phyloP scores from a whole-genome alignment of 2,797 vertebrate genomes.

The Eremophila alpestris region DNA sequence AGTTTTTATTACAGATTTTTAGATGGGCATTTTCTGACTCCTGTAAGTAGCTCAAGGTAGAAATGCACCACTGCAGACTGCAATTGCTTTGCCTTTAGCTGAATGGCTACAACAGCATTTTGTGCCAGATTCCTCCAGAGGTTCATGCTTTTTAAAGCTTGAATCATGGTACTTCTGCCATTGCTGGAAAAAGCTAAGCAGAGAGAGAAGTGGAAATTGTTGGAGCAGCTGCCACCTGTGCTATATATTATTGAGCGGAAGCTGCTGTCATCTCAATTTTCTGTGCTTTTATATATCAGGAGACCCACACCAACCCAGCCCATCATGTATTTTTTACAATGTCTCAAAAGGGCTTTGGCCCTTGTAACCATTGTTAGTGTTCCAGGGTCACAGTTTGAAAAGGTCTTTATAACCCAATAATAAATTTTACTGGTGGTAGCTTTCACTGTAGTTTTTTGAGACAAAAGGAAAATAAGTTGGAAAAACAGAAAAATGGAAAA shows the following conservation, averaged over 20 bases:
- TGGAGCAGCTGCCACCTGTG: constrained; percentile 29
- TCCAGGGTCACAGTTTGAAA: background rate
- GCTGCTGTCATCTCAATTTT: background rate
- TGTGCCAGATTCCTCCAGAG: constrained; percentile 48
- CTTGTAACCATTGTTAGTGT: background rate
- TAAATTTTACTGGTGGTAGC: background rate
- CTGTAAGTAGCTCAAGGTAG: constrained; percentile 14
- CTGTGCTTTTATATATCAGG: background rate
- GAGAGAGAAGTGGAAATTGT: background rate
- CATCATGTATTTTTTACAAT: background rate
- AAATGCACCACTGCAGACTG: background rate
- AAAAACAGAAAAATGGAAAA: background rate
- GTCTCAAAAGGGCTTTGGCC: background rate
- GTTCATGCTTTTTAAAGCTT: constrained; percentile 12
- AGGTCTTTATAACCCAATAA: background rate
- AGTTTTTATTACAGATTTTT: constrained; percentile 44
- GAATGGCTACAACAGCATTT: background rate
- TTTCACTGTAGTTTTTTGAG: background rate
- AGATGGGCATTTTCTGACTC: background rate
- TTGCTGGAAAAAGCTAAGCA: constrained; percentile 32
- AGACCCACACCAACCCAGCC: background rate
- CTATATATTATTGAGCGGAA: background rate
- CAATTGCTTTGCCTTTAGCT: background rate
- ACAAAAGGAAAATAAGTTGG: background rate
- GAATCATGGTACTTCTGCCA: background rate